Conservation (phyloP, 2,797 vertebrate species). For the Danio kyathit region DNA sequence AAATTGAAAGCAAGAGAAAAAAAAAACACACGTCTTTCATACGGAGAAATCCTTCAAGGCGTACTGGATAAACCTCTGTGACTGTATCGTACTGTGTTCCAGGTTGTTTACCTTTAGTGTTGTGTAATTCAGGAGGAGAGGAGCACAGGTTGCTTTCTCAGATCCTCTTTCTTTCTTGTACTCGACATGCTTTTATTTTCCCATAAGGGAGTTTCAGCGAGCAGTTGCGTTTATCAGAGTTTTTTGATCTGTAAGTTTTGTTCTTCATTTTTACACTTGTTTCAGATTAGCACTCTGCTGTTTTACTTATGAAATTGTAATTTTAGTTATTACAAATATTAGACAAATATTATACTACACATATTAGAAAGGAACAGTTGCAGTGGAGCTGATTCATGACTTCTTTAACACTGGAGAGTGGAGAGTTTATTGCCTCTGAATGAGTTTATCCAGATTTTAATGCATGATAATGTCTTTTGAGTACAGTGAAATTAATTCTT, state of each 20-base stretch:
- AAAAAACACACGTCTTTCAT: not conserved
- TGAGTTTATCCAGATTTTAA: not conserved
- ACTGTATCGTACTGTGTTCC: conserved; percentile 1
- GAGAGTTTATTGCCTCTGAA: not conserved
- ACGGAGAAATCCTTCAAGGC: conserved; percentile 21
- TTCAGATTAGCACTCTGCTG: conserved; percentile 14
- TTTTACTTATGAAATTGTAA: not conserved
- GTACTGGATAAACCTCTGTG: conserved; percentile 2
- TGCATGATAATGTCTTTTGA: not conserved
- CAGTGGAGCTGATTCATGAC: not conserved
- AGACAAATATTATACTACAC: not conserved
- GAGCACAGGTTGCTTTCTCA: conserved; percentile 6
- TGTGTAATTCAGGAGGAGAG: conserved; percentile 24
- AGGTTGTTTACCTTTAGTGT: conserved; percentile 33
- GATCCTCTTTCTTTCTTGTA: conserved; percentile 13
- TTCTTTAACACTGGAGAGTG: not conserved
- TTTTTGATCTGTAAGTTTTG: conserved; percentile 1
- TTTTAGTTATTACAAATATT: no score
- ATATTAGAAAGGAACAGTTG: conserved; percentile 21
- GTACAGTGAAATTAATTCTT: not conserved
- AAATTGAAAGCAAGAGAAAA: not conserved
- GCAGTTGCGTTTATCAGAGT: not conserved
- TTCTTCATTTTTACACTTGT: conserved; percentile 7
- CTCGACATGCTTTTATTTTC: conserved; percentile 4
- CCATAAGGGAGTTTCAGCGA: conserved; percentile 2